Percentiles rank a stretch among this genome's conserved stretches.
Evolutionary conservation across 2,797 vertebrate genomes (phyloP).

Genomic region (Anguilla pacifica): DNA sequence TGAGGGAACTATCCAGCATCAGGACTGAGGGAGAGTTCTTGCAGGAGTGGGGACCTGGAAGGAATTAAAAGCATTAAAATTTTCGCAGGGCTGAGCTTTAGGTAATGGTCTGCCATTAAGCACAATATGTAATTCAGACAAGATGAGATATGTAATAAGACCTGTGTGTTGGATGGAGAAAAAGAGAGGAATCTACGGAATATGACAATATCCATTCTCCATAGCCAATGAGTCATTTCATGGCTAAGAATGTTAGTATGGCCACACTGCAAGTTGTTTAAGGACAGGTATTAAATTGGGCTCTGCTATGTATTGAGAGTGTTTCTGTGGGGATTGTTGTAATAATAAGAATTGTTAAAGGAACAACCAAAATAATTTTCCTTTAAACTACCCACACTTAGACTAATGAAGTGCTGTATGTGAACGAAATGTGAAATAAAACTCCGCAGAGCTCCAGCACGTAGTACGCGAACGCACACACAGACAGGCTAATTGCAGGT

Average conservation of each 20-base stretch:
- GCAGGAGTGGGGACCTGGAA: no score
- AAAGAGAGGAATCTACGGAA: neutral
- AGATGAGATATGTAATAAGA: no score
- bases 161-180: no score
- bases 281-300: neutral
- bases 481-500: neutral
- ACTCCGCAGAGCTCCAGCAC: neutral
- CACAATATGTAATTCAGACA: no score
- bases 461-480: neutral
- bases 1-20: no score
- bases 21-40: no score
- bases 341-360: neutral
- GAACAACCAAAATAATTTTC: neutral
- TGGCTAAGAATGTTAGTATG: neutral
- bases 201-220: neutral
- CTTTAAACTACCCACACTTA: neutral
- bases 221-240: neutral
- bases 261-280: neutral
- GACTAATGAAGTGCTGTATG: neutral
- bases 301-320: neutral
- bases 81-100: no score
- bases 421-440: neutral
- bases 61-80: no score
- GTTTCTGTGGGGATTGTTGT: neutral
- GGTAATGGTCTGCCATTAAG: no score